Base-by-base conservation (phyloP, 1,140 invertebrate species). In the Rhyzopertha dominica region DNA sequence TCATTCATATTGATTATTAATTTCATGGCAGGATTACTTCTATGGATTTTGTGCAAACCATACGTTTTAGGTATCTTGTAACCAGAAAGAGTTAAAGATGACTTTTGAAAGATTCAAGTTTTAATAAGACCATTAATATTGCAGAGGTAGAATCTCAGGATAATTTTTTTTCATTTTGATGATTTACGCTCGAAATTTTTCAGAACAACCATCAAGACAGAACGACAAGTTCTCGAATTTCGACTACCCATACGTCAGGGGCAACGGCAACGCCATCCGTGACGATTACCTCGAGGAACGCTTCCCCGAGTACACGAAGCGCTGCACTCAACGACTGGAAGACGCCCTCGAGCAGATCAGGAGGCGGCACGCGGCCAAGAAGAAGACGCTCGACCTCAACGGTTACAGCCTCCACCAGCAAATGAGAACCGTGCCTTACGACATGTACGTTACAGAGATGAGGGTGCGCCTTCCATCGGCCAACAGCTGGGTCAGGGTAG, bases 391-490 rank as follows among this genome's bases (percentile, higher is more conserved):
- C n/a, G 74, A 79, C 57, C 65, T 80, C 8, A 71, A 76, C 32
- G 78, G 79, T 8, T 81, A 80, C 61, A 76, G 77, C 10, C 50
- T 81, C 14, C 74, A 79, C 49, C 76, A 80, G 54, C 70, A 74
- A 43, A 62, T 81, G 53, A 61, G 77, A 26, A 69, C 68, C 14
- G 76, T 72, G 9, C 76, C 78, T 2, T 70, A 77, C 9, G 78
- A 80, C 45, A 80, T 81, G 78, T 79, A 80, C 50, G 76, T 81
- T 7, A 80, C 78, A 1, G 73, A 76, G 43, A 70, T 84, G 70
- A 65, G 75, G 38, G 79, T 84, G 4, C 69, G 78, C 19, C 67
- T 83, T 5, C 77, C 78, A 4, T 67, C 72, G 53, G 76, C 73
- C 39, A 71, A 67, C 28, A 75, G 76, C 35, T 81, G 79, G 79